phyloP scores from a whole-genome alignment of 2,888 invertebrate genomes.

The Beris morrisii region DNA sequence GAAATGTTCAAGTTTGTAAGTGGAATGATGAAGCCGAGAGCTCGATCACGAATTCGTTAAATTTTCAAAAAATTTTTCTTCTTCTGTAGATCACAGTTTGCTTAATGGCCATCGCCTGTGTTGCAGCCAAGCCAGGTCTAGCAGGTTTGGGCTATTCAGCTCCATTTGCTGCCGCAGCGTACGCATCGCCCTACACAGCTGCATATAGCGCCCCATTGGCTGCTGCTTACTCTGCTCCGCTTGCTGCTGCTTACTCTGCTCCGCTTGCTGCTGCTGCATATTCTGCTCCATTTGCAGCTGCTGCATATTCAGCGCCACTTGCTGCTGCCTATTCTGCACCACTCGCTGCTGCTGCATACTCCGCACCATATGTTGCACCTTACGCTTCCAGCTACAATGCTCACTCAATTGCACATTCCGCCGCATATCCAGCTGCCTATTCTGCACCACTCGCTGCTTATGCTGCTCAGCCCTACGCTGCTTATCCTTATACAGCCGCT shows the following conservation, averaged over 20 bases:
- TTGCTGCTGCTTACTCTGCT: conserved; percentile 37
- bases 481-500: conserved; percentile 43
- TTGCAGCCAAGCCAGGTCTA: conserved; percentile 41
- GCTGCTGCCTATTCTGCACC: conserved; percentile 51
- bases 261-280: conserved; percentile 36
- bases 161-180: conserved; percentile 47
- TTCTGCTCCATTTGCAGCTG: conserved; percentile 38
- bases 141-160: conserved; percentile 57
- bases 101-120: conserved; percentile 43
- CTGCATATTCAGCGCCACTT: neutral
- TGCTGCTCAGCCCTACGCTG: conserved; percentile 42
- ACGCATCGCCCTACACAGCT: conserved; percentile 41
- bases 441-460: conserved; percentile 21
- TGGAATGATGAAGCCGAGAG: neutral
- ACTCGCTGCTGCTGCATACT: conserved; percentile 42
- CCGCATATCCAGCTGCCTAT: conserved; percentile 49
- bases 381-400: conserved; percentile 27
- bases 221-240: conserved; percentile 38
- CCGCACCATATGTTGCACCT: conserved; percentile 41
- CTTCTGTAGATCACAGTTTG: conserved; percentile 17
- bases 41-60: neutral
- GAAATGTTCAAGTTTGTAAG: conserved; percentile 32
- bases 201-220: conserved; percentile 59
- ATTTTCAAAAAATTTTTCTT: neutral
- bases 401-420: conserved; percentile 44